phyloP scores from a whole-genome alignment of 2,113 vertebrate genomes.

The Hyperoodon ampullatus region DNA sequence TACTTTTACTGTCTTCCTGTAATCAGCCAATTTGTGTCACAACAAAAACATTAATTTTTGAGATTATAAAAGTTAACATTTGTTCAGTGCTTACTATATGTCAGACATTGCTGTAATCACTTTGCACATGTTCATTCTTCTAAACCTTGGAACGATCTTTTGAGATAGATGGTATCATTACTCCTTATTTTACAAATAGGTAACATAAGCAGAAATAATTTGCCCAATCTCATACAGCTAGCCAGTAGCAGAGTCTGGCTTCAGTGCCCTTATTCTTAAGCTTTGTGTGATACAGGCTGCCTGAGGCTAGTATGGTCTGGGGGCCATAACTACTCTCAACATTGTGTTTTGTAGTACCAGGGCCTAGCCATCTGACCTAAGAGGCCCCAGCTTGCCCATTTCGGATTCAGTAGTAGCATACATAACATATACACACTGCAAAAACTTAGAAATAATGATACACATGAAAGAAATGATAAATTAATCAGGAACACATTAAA shows the following conservation, averaged over 20 bases:
- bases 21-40: not conserved
- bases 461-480: not conserved
- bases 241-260: not conserved
- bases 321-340: not conserved
- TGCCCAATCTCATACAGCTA: not conserved
- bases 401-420: not conserved
- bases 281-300: not conserved
- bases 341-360: not conserved
- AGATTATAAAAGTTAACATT: constrained; percentile 22
- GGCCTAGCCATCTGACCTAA: not conserved
- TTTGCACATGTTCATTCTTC: not conserved
- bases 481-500: not conserved
- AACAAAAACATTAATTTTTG: not conserved
- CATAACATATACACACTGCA: not conserved
- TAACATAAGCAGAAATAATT: not conserved
- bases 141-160: not conserved
- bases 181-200: not conserved
- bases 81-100: not conserved
- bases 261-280: not conserved
- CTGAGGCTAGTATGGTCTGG: not conserved
- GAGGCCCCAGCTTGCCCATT: not conserved
- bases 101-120: not conserved
- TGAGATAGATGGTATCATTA: not conserved
- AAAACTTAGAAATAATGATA: not conserved
- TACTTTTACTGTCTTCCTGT: not conserved